Conservation (phyloP, 2,797 vertebrate genomes). For the Novumbra hubbsi region DNA sequence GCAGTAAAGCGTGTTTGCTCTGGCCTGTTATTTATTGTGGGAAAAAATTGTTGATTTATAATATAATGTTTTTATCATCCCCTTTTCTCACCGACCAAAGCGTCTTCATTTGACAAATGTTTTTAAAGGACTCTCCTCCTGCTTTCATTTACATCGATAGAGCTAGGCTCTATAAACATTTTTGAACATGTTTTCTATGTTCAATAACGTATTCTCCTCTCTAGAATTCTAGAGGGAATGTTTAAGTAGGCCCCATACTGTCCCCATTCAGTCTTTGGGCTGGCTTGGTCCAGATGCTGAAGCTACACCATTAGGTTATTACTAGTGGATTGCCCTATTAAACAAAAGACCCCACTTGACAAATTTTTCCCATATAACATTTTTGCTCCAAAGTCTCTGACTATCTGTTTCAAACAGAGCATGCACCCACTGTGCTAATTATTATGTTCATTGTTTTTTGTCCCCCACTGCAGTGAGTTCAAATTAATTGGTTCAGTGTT, state of each 20-base stretch:
- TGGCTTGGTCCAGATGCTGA: constrained; percentile 5
- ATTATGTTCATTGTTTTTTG: neutral
- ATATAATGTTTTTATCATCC: neutral
- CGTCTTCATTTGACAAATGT: constrained; percentile 1
- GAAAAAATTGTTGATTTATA: neutral
- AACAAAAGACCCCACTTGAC: neutral
- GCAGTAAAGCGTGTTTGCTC: neutral
- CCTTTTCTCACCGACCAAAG: neutral
- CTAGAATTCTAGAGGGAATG: neutral
- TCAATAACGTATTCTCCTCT: neutral
- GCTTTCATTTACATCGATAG: neutral
- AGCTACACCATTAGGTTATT: neutral
- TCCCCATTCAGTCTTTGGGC: constrained; percentile 6
- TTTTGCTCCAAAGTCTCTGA: neutral
- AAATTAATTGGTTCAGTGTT: neutral
- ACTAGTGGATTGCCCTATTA: neutral
- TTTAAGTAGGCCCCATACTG: neutral
- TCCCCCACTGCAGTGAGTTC: neutral
- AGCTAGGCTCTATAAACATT: neutral
- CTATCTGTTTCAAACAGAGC: neutral
- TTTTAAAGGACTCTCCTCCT: neutral
- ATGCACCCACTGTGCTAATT: neutral
- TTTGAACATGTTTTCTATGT: neutral
- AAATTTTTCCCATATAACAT: neutral
- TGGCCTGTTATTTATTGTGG: neutral